Conservation (phyloP, 1,140 invertebrate species). For the Nasonia longicornis region DNA sequence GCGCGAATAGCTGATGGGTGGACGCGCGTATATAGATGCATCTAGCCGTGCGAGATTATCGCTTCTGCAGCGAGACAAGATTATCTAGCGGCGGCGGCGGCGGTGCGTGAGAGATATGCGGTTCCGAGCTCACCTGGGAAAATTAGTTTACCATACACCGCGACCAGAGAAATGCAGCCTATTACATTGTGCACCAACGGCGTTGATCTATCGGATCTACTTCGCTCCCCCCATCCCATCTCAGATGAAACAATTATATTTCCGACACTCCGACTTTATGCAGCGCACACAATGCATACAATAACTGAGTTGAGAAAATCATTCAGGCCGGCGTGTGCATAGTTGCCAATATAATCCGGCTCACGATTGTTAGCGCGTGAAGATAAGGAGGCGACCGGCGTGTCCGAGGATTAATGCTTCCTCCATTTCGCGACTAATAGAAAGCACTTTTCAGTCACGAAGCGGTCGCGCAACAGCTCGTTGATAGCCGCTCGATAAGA, state of each 20-base stretch:
- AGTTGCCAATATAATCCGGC: constrained; percentile 28
- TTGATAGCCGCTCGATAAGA: constrained; percentile 27
- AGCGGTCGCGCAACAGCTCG: constrained; percentile 2
- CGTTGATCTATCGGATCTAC: neutral
- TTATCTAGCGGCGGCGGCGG: neutral
- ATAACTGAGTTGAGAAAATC: neutral
- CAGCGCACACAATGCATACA: neutral
- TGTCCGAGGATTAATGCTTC: constrained; percentile 41
- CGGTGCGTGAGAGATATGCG: neutral
- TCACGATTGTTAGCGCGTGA: constrained; percentile 31
- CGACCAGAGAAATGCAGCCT: too few species aligned
- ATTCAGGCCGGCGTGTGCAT: neutral
- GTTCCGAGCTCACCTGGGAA: constrained; percentile 11
- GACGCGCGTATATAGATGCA: neutral
- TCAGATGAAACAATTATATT: neutral
- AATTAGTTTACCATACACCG: constrained; percentile 8
- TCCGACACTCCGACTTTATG: neutral
- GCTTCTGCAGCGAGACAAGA: constrained; percentile 13
- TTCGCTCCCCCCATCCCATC: neutral
- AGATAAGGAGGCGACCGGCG: constrained; percentile 28
- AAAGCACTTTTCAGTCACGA: constrained; percentile 47
- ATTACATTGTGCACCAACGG: too few species aligned
- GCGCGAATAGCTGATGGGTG: neutral
- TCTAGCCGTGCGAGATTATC: constrained; percentile 6
- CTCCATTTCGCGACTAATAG: constrained; percentile 43